A percentile compares a stretch with the other conserved stretches of the same genome.
Conservation (phyloP, 2,797 vertebrate genomes). For the Kryptopterus vitreolus region DNA sequence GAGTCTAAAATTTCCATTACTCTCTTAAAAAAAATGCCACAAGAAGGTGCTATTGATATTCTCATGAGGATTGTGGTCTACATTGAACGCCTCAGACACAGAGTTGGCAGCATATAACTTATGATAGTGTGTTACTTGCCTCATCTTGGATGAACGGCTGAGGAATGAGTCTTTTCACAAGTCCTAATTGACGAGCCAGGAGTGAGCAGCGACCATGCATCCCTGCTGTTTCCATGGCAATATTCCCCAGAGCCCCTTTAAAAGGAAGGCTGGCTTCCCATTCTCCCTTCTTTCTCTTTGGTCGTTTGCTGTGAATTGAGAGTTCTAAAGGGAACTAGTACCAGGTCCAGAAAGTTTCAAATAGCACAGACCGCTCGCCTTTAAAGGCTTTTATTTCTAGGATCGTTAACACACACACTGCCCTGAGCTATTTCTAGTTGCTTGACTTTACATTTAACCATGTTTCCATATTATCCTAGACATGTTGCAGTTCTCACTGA, state of each 20-base stretch:
- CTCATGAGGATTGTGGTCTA: neutral
- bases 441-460: conserved; percentile 41
- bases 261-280: conserved; percentile 60
- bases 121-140: conserved; percentile 43
- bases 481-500: conserved; percentile 94
- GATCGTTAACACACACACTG: neutral
- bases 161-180: conserved; percentile 63
- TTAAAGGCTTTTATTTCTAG: conserved; percentile 3
- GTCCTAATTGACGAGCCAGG: conserved; percentile 66
- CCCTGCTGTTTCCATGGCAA: conserved; percentile 64
- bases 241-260: conserved; percentile 60
- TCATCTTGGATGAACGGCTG: conserved; percentile 53
- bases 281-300: conserved; percentile 57
- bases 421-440: neutral
- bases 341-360: conserved; percentile 41
- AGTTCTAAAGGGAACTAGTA: conserved; percentile 37
- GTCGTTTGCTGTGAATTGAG: conserved; percentile 52
- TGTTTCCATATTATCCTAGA: conserved; percentile 77
- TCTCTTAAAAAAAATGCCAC: neutral
- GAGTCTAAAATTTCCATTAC: conserved; percentile 36
- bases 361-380: conserved; percentile 21
- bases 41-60: neutral
- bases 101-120: conserved; percentile 61
- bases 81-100: neutral
- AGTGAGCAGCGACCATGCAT: conserved; percentile 54